A percentile compares a stretch with the other conserved stretches of the same genome.
Evolutionary conservation across 2,797 vertebrate genomes (phyloP).

Genomic region (Paratrypauchen microcephalus): DNA sequence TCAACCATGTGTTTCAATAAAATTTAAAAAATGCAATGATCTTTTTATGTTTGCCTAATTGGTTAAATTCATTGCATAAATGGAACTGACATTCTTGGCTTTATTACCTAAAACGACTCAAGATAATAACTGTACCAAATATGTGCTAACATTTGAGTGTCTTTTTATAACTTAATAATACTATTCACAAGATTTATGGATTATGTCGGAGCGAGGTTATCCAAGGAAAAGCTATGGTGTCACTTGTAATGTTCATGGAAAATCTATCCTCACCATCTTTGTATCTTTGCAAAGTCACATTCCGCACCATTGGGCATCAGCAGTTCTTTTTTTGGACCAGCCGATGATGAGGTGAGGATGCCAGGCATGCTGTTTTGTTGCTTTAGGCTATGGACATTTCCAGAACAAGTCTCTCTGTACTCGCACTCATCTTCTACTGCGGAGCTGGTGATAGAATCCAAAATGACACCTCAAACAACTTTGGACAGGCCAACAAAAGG

Average conservation of each 20-base stretch:
- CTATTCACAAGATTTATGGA: not conserved
- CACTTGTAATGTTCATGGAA: not conserved
- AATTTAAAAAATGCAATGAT: no score
- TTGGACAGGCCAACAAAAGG: not conserved
- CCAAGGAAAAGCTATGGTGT: not conserved
- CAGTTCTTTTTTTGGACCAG: slow-evolving; percentile 15
- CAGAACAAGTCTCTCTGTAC: not conserved
- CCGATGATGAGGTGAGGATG: slow-evolving; percentile 12
- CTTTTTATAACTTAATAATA: not conserved
- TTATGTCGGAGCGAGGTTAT: not conserved
- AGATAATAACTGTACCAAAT: not conserved
- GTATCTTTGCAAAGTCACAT: slow-evolving; percentile 20
- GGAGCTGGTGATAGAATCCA: not conserved
- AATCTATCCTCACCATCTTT: not conserved
- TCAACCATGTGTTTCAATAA: not conserved
- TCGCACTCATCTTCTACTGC: not conserved
- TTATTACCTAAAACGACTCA: not conserved
- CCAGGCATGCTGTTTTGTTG: not conserved
- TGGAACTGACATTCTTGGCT: not conserved
- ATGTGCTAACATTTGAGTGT: not conserved
- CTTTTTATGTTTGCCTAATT: not conserved
- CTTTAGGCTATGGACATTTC: slow-evolving; percentile 5
- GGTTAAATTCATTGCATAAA: not conserved
- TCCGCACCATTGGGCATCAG: slow-evolving; percentile 25
- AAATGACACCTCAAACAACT: not conserved